phyloP scores from a whole-genome alignment of 2,888 invertebrate genomes.

The Mechanitis mazaeus region DNA sequence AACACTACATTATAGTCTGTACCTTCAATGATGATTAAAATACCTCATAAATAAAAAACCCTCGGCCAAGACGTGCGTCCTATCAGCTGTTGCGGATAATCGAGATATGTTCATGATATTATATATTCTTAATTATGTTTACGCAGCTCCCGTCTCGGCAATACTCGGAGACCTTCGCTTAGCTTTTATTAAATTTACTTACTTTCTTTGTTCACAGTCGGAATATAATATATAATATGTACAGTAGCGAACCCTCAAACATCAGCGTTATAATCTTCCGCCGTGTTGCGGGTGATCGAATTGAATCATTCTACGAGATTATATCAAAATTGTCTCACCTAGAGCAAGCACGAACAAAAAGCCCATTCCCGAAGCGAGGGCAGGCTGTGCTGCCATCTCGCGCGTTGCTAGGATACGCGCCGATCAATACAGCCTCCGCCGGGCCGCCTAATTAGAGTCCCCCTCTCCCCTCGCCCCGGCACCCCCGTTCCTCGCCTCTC shows the following conservation, averaged over 20 bases:
- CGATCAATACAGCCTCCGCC: constrained; percentile 77
- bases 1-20: too few species aligned
- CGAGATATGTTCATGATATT: constrained; percentile 32
- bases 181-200: constrained; percentile 38
- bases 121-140: constrained; percentile 45
- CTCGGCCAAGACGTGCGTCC: constrained; percentile 35
- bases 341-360: constrained; percentile 66
- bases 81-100: constrained; percentile 34
- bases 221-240: constrained; percentile 10
- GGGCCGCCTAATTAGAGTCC: constrained; percentile 73
- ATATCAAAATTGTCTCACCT: constrained; percentile 72
- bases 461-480: constrained; percentile 38
- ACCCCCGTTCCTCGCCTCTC: constrained; percentile 36
- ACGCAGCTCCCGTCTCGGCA: constrained; percentile 29
- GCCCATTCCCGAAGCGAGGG: constrained; percentile 55
- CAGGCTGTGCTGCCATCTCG: constrained; percentile 68
- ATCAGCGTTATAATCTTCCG: constrained; percentile 43
- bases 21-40: too few species aligned
- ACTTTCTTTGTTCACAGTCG: constrained; percentile 31
- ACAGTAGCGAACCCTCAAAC: constrained; percentile 28
- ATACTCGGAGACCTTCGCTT: constrained; percentile 31
- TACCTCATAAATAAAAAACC: constrained; percentile 15
- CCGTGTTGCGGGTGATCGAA: constrained; percentile 51
- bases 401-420: constrained; percentile 72
- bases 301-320: constrained; percentile 66